Evolutionary conservation across 2,113 vertebrate genomes (phyloP).

Genomic region (Notothenia coriiceps): DNA sequence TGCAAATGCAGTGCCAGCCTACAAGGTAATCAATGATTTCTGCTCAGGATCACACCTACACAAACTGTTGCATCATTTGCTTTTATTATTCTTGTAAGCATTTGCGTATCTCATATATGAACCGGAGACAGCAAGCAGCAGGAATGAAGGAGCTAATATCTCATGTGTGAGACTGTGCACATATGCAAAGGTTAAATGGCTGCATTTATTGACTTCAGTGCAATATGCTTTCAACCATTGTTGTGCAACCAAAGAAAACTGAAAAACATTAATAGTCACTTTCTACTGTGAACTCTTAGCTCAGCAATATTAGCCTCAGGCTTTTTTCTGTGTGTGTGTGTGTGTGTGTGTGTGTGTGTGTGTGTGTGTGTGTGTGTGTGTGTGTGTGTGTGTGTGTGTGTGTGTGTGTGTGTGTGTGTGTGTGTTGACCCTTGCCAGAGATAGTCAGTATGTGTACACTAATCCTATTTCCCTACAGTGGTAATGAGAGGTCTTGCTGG

Average conservation of each 20-base stretch:
- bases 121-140: background rate
- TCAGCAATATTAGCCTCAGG: constrained; percentile 24
- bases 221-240: constrained; percentile 22
- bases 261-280: constrained; percentile 26
- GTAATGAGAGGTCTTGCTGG: constrained; percentile 45
- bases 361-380: constrained; percentile 4
- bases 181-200: constrained; percentile 47
- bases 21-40: constrained; percentile 54
- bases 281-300: constrained; percentile 31
- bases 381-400: constrained; percentile 20
- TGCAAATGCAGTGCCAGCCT: constrained; percentile 51
- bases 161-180: background rate
- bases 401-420: constrained; percentile 17
- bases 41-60: constrained; percentile 58
- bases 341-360: constrained; percentile 12
- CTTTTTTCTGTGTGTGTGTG: constrained; percentile 1
- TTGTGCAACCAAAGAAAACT: constrained; percentile 45
- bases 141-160: constrained; percentile 42
- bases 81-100: constrained; percentile 48
- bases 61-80: constrained; percentile 53
- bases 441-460: constrained; percentile 43
- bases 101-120: constrained; percentile 34
- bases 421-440: constrained; percentile 47
- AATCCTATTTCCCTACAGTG: constrained; percentile 64
- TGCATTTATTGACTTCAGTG: constrained; percentile 37